These are phyloP conservation scores for Nothoprocta perdicaria DNA, from an alignment of 2,113 vertebrate species.

Conservation along the genomic window DNA sequence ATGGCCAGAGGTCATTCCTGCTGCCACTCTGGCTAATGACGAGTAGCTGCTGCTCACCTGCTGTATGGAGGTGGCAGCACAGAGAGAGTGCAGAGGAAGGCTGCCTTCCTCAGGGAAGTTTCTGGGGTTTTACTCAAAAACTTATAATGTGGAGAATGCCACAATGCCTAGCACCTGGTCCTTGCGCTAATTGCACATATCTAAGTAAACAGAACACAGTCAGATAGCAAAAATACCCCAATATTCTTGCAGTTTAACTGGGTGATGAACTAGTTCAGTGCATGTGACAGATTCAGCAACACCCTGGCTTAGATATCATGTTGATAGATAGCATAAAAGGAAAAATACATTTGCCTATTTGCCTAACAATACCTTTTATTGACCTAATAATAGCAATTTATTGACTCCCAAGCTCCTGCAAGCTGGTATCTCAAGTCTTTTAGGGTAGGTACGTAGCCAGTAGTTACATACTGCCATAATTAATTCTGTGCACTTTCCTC, in stretches of 20 bases:
- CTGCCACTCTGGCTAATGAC: neutral
- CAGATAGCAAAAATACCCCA: neutral
- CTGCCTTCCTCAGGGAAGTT: neutral
- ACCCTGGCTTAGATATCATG: rapidly evolving
- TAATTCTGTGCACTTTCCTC: neutral
- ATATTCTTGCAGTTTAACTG: neutral
- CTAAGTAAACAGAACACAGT: neutral
- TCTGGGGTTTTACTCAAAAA: neutral
- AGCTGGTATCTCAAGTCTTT: neutral
- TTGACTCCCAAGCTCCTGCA: neutral
- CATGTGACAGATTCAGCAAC: neutral
- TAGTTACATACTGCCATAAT: neutral
- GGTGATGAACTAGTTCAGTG: neutral
- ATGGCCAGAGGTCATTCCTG: neutral
- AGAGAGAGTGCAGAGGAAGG: neutral
- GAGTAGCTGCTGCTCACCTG: neutral
- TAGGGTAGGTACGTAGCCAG: neutral
- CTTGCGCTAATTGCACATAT: neutral
- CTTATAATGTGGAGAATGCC: neutral
- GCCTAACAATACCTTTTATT: too few species aligned
- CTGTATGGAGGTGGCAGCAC: neutral
- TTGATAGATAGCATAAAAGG: neutral
- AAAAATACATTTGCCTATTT: neutral
- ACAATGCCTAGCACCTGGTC: neutral
- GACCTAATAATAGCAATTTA: neutral